Evolutionary conservation across 2,888 invertebrate species (phyloP).

Genomic region (Drosophila peninsularis): DNA sequence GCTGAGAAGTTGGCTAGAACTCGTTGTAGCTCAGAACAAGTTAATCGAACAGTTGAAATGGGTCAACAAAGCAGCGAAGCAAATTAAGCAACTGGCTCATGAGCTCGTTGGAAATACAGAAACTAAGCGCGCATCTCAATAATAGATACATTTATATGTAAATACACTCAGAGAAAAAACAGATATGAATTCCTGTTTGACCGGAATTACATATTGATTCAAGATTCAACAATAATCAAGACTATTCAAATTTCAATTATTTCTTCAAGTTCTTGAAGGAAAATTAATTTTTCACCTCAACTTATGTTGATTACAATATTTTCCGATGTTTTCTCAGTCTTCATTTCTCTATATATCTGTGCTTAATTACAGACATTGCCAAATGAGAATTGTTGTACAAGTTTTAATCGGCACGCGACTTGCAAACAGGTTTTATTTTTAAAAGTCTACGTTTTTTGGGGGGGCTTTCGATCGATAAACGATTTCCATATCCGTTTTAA

Average conservation of each 20-base stretch:
- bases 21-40: slow-evolving; percentile 48
- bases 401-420: slow-evolving; percentile 44
- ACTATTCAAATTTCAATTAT: no score
- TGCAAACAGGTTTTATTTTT: slow-evolving; percentile 42
- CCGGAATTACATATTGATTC: not conserved
- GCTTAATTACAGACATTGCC: not conserved
- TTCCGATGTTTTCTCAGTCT: not conserved
- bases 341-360: not conserved
- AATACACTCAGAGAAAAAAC: not conserved
- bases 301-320: not conserved
- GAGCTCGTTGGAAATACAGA: slow-evolving; percentile 1
- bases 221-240: no score
- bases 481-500: slow-evolving; percentile 73
- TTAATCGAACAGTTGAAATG: slow-evolving; percentile 67
- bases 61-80: slow-evolving; percentile 47
- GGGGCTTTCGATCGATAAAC: slow-evolving; percentile 43
- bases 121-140: not conserved
- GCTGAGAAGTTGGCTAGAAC: slow-evolving; percentile 10
- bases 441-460: not conserved
- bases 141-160: slow-evolving; percentile 9
- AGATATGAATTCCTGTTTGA: not conserved
- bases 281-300: not conserved
- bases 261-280: no score
- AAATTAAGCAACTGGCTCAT: slow-evolving; percentile 44
- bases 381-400: slow-evolving; percentile 17